Conservation (phyloP, 2,797 vertebrate species). For the Cyprinodon diabolis region DNA sequence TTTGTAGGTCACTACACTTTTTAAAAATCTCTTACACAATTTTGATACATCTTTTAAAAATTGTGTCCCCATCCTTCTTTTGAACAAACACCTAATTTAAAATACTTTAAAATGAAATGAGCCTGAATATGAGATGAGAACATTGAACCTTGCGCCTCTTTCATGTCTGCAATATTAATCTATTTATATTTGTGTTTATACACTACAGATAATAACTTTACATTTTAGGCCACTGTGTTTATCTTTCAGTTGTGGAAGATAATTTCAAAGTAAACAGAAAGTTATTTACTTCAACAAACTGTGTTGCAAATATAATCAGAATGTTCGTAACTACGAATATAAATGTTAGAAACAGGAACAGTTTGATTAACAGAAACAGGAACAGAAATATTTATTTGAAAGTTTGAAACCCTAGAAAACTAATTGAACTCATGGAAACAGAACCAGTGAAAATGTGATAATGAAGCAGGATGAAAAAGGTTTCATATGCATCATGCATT, state of each 20-base stretch:
- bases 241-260: neutral
- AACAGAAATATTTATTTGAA: too few species aligned
- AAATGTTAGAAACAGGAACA: too few species aligned
- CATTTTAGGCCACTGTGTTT: neutral
- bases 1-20: neutral
- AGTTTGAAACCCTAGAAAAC: neutral
- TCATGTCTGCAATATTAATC: neutral
- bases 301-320: too few species aligned
- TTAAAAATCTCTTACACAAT: neutral
- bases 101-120: neutral
- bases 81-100: neutral
- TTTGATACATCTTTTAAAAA: neutral
- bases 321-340: too few species aligned
- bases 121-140: neutral
- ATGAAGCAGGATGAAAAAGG: constrained; percentile 33
- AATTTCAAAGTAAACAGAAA: neutral
- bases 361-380: too few species aligned
- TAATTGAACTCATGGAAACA: constrained; percentile 26
- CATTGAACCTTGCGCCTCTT: neutral
- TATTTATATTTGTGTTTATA: neutral
- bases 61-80: neutral
- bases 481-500: neutral
- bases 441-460: constrained; percentile 24
- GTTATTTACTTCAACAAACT: too few species aligned
- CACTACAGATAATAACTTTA: neutral